These are phyloP conservation scores for Augochlorella aurata DNA, from an alignment of 2,888 invertebrate genomes.

Conservation along the genomic window DNA sequence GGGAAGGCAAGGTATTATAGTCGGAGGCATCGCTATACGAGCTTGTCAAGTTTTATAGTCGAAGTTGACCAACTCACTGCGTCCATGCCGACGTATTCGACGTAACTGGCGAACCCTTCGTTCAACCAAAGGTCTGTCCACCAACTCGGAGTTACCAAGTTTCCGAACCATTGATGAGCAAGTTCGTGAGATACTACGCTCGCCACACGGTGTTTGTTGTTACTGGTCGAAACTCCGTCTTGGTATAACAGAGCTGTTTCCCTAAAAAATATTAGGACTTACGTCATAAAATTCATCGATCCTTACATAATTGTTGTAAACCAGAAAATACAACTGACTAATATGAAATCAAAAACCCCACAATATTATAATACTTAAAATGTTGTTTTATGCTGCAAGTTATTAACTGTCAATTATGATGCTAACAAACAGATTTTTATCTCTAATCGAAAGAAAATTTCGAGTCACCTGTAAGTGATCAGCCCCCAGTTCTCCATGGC, in stretches of 20 bases:
- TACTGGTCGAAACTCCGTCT: slow-evolving; percentile 83
- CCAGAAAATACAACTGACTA: not conserved
- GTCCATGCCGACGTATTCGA: slow-evolving; percentile 87
- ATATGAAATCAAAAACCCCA: too few relatives aligned
- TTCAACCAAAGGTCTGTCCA: slow-evolving; percentile 90
- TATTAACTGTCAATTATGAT: too few relatives aligned
- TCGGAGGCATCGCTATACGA: not conserved
- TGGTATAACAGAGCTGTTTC: slow-evolving; percentile 75
- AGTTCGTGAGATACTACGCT: slow-evolving; percentile 90
- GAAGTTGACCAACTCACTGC: slow-evolving; percentile 79
- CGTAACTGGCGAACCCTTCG: slow-evolving; percentile 89
- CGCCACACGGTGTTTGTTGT: slow-evolving; percentile 86
- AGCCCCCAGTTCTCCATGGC: slow-evolving; percentile 98
- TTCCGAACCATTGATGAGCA: slow-evolving; percentile 93
- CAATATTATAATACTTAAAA: too few relatives aligned
- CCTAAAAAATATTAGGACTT: slow-evolving; percentile 73
- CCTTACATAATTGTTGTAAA: not conserved
- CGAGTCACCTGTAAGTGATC: slow-evolving; percentile 87
- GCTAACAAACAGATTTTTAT: too few relatives aligned
- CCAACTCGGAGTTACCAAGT: slow-evolving; percentile 89
- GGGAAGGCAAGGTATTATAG: too few relatives aligned
- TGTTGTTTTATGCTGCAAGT: too few relatives aligned
- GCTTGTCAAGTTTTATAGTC: not conserved
- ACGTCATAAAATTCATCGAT: not conserved
- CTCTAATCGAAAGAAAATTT: too few relatives aligned